These are phyloP conservation scores for Stramonita haemastoma DNA, from an alignment of 2,888 invertebrate species.

Conservation along the genomic window DNA sequence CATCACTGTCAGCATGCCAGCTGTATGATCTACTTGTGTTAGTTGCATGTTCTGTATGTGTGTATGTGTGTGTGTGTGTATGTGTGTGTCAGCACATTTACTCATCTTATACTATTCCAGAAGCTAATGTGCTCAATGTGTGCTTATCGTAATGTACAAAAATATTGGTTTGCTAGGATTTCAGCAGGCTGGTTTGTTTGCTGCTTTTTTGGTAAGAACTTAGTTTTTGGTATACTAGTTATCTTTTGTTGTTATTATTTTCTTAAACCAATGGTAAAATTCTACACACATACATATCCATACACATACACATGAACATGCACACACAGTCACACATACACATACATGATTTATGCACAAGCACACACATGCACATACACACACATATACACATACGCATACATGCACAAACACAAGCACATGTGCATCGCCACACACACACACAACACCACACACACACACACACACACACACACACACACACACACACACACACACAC, in stretches of 20 bases:
- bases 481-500: conserved; percentile 1
- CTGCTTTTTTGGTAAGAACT: background rate
- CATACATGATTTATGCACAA: background rate
- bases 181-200: background rate
- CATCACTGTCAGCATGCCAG: background rate
- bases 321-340: background rate
- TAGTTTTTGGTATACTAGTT: background rate
- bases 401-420: background rate
- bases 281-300: no score
- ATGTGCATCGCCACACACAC: background rate
- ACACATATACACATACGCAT: background rate
- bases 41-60: background rate
- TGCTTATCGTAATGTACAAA: no score
- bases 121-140: background rate
- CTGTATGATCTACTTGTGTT: background rate
- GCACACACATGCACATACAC: background rate
- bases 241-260: no score
- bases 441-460: background rate
- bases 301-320: background rate
- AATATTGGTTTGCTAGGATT: background rate
- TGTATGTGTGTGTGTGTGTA: background rate
- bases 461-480: background rate
- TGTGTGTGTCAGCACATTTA: background rate
- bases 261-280: no score
- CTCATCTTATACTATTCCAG: background rate